Evolutionary conservation across 2,888 invertebrate genomes (phyloP), one percentile per base, ranked within the genome.

Genomic region (Periphyllus acericola): DNA sequence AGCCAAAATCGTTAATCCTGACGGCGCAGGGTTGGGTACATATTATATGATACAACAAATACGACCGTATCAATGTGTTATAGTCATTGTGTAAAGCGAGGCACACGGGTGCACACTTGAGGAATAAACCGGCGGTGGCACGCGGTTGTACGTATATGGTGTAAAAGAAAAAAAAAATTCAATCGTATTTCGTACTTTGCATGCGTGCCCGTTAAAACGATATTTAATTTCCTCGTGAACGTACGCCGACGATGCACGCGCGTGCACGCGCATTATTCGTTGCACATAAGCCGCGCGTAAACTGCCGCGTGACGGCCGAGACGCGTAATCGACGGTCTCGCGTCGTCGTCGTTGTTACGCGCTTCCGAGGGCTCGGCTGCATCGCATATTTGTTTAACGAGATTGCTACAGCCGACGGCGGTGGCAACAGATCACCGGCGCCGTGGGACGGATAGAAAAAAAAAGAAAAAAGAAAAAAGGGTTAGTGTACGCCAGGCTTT

Each of bases 301-400:
- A 81, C 68, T 66, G 68, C 21, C 17, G 19, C 81, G 60, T 19
- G 46, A 40, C 81, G 68, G 36, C 21, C 36, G 36, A 36, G 75
- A 55, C 52, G 66, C 66, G 40, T 80, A 79, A 60, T 80, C 80
- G 66, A 40, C 66, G 66, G 29, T n/a, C 66, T 76, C n/a, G 25
- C 32, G 25, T 52, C n/a, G 74, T 52, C n/a, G 74, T 29, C 60
- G n/a, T 32, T 17, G 25, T 60, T 19, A 25, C 68, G 68, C 68
- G 25, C 25, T 5, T 36, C 40, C 52, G n/a, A 21, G 25, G 17
- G 14, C 21, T 14, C 34, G 46, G 68, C 71, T 14, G 32, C 29
- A 29, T 29, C 14, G 14, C 11, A 60, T 84, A 84, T 84, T 84
- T 84, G 76, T 76, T 84, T 76, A 76, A 66, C 83, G 83, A 76